These are phyloP conservation scores for Oegoconia quadripuncta DNA, from an alignment of 2,888 invertebrate genomes.

Conservation along the genomic window DNA sequence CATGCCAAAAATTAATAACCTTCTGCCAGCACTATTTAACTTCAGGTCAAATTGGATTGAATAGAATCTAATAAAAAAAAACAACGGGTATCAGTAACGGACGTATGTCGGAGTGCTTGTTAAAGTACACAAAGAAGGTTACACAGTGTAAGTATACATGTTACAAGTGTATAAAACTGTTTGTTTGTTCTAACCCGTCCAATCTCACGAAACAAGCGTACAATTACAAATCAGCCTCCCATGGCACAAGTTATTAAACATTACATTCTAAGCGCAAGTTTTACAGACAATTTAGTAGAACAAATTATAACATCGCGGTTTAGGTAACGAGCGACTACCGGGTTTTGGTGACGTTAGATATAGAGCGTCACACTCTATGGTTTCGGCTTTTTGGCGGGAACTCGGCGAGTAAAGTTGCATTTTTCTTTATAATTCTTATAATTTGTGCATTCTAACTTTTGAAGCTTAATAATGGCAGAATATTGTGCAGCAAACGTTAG, in stretches of 20 bases:
- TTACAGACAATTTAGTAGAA: slow-evolving; percentile 74
- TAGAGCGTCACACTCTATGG: no score
- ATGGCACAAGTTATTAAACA: slow-evolving; percentile 70
- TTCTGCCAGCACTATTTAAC: no score
- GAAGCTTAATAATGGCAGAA: no score
- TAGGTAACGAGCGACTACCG: slow-evolving; percentile 28
- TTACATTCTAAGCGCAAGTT: slow-evolving; percentile 65
- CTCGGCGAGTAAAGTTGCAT: no score
- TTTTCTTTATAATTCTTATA: no score
- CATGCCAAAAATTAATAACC: no score
- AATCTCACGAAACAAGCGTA: slow-evolving; percentile 45
- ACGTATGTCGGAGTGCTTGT: not conserved
- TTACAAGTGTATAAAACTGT: slow-evolving; percentile 32
- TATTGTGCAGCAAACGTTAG: no score
- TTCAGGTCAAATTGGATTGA: no score
- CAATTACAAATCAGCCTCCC: slow-evolving; percentile 65
- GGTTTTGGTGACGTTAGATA: not conserved
- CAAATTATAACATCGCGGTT: slow-evolving; percentile 58
- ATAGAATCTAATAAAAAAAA: no score
- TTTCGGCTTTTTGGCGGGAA: no score
- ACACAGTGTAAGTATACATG: not conserved
- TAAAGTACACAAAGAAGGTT: slow-evolving; percentile 1
- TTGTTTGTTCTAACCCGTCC: slow-evolving; percentile 56
- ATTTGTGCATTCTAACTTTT: no score
- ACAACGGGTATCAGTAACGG: not conserved